Conservation (phyloP, 2,797 vertebrate genomes). For the Corythornis leucogaster region DNA sequence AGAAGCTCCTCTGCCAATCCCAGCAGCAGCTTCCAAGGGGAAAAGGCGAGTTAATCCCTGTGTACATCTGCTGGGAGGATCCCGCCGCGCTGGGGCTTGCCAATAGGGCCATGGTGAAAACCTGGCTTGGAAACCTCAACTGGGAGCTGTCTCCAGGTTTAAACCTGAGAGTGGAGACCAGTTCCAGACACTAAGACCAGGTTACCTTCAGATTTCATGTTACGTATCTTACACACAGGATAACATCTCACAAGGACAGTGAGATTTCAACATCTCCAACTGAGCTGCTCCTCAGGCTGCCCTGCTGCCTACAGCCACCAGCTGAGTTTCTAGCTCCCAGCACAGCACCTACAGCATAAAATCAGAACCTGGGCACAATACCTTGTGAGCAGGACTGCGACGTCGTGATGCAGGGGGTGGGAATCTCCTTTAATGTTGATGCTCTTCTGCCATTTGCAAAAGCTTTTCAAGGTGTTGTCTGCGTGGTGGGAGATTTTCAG, state of each 20-base stretch:
- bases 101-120: neutral
- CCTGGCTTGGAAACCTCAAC: neutral
- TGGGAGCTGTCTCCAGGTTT: neutral
- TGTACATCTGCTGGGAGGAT: neutral
- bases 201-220: neutral
- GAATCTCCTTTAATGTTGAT: slow-evolving; percentile 92
- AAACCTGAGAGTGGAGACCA: neutral
- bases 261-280: neutral
- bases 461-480: slow-evolving; percentile 93
- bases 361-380: neutral
- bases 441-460: slow-evolving; percentile 97
- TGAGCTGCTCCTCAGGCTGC: neutral
- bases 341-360: neutral
- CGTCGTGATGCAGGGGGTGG: slow-evolving; percentile 91
- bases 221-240: accelerated
- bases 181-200: neutral
- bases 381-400: slow-evolving; percentile 94
- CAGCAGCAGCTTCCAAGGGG: neutral
- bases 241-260: accelerated
- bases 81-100: neutral
- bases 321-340: accelerated
- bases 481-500: slow-evolving; percentile 95
- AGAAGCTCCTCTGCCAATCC: slow-evolving; percentile 8
- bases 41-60: neutral
- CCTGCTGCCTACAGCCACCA: neutral